Conservation (phyloP, 1,140 invertebrate species). For the Drosophila pseudoananassae region DNA sequence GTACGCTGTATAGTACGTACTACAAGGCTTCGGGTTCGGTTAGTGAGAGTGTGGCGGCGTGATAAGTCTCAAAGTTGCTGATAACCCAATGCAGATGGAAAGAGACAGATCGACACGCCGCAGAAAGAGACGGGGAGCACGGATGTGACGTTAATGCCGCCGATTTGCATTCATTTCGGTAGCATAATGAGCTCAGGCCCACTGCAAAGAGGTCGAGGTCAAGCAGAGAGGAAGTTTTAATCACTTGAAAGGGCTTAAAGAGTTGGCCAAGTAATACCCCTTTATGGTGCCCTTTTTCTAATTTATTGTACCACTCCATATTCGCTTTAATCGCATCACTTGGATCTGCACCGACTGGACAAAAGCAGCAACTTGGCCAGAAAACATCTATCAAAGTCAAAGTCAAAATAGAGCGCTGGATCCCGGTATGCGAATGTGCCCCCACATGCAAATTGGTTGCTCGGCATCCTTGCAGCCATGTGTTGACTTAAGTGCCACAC, state of each 20-base stretch:
- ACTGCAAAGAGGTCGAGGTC: constrained; percentile 49
- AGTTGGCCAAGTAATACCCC: too few species aligned
- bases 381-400: constrained; percentile 78
- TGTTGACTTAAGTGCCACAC: constrained; percentile 82
- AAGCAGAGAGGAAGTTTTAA: constrained; percentile 9
- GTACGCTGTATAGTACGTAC: constrained; percentile 24
- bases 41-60: constrained; percentile 78
- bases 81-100: constrained; percentile 39
- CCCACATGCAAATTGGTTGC: constrained; percentile 54
- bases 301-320: not conserved
- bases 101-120: not conserved
- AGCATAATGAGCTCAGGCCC: constrained; percentile 61
- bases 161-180: constrained; percentile 76
- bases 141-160: constrained; percentile 67
- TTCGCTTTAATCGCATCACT: constrained; percentile 13
- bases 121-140: not conserved
- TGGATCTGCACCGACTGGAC: constrained; percentile 22
- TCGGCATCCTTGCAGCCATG: constrained; percentile 54
- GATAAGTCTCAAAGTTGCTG: constrained; percentile 63
- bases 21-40: constrained; percentile 1
- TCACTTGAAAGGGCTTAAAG: not conserved
- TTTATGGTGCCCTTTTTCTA: not conserved
- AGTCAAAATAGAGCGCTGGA: constrained; percentile 69
- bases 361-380: constrained; percentile 8
- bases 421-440: constrained; percentile 14